phyloP scores from a whole-genome alignment of 2,797 vertebrate genomes.

The Danio albolineatus region DNA sequence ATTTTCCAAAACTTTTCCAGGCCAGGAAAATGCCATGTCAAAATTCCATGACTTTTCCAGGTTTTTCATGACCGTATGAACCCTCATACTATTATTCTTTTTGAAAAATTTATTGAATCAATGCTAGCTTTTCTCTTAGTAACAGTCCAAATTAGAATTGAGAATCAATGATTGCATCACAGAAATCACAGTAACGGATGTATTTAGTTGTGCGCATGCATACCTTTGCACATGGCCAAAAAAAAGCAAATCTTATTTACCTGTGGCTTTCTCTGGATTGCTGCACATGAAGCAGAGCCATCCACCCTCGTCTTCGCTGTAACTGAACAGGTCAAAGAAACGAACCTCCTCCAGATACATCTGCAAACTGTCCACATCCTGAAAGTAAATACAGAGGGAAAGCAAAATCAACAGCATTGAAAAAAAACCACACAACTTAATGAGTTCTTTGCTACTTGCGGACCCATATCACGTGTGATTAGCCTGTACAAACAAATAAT shows the following conservation, averaged over 20 bases:
- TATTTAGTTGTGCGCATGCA: not conserved
- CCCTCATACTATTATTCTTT: no score
- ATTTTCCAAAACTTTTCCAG: no score
- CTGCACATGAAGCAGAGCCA: constrained; percentile 99
- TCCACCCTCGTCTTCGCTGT: constrained; percentile 84
- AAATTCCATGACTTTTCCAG: no score
- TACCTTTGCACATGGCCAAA: not conserved
- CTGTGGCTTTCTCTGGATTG: constrained; percentile 92
- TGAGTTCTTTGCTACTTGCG: not conserved
- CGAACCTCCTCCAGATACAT: constrained; percentile 92
- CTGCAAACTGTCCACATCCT: constrained; percentile 92
- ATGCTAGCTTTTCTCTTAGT: not conserved
- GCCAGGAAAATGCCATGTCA: no score
- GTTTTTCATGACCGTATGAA: no score
- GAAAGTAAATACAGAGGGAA: constrained; percentile 31
- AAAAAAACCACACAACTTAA: not conserved
- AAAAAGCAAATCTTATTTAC: constrained; percentile 69
- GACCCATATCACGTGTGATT: no score
- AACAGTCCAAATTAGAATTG: not conserved
- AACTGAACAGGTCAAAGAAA: constrained; percentile 96
- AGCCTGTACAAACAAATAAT: no score
- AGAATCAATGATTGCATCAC: no score
- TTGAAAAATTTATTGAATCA: not conserved
- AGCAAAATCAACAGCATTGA: not conserved
- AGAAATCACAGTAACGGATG: not conserved